Conservation (phyloP, 1,140 invertebrate genomes). For the Drosophila ohnishii region DNA sequence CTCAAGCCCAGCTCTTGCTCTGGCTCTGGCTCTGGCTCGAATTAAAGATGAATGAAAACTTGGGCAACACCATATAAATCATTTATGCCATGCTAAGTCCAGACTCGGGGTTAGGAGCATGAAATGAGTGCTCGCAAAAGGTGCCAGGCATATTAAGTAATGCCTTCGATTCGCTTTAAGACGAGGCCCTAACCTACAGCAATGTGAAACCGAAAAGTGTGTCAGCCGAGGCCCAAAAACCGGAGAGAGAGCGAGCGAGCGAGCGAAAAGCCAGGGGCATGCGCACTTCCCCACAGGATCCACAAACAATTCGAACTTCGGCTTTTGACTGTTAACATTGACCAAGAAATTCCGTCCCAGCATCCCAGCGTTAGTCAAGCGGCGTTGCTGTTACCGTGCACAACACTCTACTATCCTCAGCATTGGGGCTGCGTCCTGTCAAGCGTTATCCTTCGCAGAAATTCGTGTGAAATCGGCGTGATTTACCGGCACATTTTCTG, state of each 20-base stretch:
- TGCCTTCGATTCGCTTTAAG: constrained; percentile 36
- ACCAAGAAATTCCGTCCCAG: constrained; percentile 67
- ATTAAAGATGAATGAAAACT: constrained; percentile 76
- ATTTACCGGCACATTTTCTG: constrained; percentile 48
- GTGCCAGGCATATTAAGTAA: constrained; percentile 78
- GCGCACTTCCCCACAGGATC: constrained; percentile 49
- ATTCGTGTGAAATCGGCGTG: constrained; percentile 44
- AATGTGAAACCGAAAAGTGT: constrained; percentile 61
- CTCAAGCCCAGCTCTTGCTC: neutral
- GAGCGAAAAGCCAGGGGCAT: constrained; percentile 14
- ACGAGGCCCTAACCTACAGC: constrained; percentile 75
- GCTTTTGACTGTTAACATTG: constrained; percentile 62
- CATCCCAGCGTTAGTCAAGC: constrained; percentile 72
- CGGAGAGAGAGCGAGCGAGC: constrained; percentile 8
- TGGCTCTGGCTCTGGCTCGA: constrained; percentile 5
- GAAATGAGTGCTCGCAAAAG: constrained; percentile 45
- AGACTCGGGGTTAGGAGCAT: constrained; percentile 21
- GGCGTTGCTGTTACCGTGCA: constrained; percentile 77
- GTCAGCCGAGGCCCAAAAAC: constrained; percentile 50
- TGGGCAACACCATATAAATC: constrained; percentile 67
- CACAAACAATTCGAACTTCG: constrained; percentile 75
- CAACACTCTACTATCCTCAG: constrained; percentile 59
- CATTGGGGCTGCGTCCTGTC: constrained; percentile 2
- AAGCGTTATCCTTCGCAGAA: constrained; percentile 9
- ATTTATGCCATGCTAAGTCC: constrained; percentile 75